A percentile compares a stretch with the other conserved stretches of the same genome.
phyloP scores from a whole-genome alignment of 2,113 vertebrate species.

The Turnix velox region DNA sequence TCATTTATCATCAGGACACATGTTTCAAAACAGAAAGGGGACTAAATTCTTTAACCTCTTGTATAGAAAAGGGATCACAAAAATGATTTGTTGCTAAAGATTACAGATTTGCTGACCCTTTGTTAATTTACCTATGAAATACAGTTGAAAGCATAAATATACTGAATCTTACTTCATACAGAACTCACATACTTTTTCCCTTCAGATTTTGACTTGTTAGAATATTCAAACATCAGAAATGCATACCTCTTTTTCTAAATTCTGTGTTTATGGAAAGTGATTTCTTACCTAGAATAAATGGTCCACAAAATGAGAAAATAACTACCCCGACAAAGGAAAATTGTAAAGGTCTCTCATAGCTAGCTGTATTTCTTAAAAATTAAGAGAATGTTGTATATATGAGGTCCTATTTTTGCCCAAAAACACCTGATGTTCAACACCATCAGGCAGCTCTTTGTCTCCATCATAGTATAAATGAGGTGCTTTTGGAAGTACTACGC shows the following conservation, averaged over 20 bases:
- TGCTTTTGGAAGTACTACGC: not conserved
- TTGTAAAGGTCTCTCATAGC: not conserved
- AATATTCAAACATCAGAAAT: not conserved
- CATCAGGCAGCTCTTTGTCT: not conserved
- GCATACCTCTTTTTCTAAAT: not conserved
- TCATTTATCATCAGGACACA: slow-evolving; percentile 1
- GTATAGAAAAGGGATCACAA: not conserved
- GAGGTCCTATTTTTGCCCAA: not conserved
- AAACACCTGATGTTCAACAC: not conserved
- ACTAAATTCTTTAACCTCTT: not conserved
- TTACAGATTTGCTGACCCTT: not conserved
- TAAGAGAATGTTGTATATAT: not conserved
- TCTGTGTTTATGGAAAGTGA: not conserved
- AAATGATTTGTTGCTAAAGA: not conserved
- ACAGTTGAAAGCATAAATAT: not conserved
- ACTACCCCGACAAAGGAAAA: not conserved
- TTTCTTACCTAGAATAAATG: not conserved
- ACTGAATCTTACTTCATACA: not conserved
- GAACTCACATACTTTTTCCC: not conserved
- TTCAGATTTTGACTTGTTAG: not conserved
- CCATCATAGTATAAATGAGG: not conserved
- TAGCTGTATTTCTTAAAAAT: slow-evolving; percentile 6
- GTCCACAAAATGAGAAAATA: not conserved
- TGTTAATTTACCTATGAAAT: not conserved
- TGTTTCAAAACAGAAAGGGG: not conserved